Base-by-base conservation (phyloP, 2,888 invertebrate genomes). In the Agonopterix heracliana region DNA sequence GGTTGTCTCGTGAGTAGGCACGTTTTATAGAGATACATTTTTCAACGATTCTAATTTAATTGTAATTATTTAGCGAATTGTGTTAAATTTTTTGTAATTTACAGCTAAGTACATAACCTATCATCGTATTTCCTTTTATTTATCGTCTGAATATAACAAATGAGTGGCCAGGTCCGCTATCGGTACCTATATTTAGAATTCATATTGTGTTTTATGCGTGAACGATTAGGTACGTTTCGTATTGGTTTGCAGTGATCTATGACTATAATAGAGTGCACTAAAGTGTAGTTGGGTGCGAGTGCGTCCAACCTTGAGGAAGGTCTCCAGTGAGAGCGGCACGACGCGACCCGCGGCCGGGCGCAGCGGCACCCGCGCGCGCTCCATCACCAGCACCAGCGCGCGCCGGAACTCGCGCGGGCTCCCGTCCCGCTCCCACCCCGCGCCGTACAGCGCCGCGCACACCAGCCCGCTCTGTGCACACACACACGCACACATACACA, bases 301-400 rank as follows among this genome's bases (percentile, higher is more conserved):
- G 34, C 10, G 10, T 17, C 38, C n/a, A 64, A 89, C 90, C 72
- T 80, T 81, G 40, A 87, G 66, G 59, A 89, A 90, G 10, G 90
- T 89, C 48, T 81, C 75, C 12, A 90, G 74, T 0, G 90, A 90
- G 44, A 91, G 81, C 42, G 86, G 78, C 46, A 90, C 79, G 55
- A 89, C 71, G 56, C 69, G 78, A 1, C 82, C 88, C 52, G 90
- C 90, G 60, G 75, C 77, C 52, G 89, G 78, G 17, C 81, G 80
- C 57, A 90, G 77, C 48, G 89, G 88, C 11, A 79, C 78, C 55
- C 78, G 74, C 47, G 85, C 80, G 57, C 88, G 76, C 62, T 73
- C 72, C 86, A 90, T 81, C 51, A 85, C 68, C 62, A 89, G 68
- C 53, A 87, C 56, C 63, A 90, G 69, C 59, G 70, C 52, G 66